Conservation (phyloP, 2,888 invertebrate genomes). For the Octonoba sinensis region DNA sequence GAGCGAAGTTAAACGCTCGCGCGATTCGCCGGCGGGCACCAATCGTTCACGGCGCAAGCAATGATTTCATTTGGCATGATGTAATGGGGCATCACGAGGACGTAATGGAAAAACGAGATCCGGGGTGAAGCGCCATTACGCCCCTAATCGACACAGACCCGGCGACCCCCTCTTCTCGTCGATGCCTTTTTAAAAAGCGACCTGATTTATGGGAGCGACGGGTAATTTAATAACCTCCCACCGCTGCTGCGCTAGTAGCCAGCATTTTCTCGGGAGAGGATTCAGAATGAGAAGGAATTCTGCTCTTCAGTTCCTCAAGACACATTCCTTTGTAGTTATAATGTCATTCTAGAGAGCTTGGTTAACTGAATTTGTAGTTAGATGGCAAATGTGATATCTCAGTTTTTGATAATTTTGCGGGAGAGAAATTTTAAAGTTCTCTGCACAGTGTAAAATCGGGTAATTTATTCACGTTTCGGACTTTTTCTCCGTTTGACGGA, state of each 20-base stretch:
- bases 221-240: constrained; percentile 42
- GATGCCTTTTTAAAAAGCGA: constrained; percentile 33
- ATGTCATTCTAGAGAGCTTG: too few species aligned
- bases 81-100: constrained; percentile 42
- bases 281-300: neutral
- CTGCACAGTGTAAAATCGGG: too few species aligned
- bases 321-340: too few species aligned
- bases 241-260: constrained; percentile 24
- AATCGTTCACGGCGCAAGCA: constrained; percentile 34
- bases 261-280: constrained; percentile 1
- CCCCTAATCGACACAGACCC: constrained; percentile 49
- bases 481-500: too few species aligned
- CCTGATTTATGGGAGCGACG: constrained; percentile 42
- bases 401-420: too few species aligned
- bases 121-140: constrained; percentile 60
- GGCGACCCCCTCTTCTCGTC: constrained; percentile 46
- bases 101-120: constrained; percentile 59
- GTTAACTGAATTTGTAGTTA: too few species aligned
- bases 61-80: constrained; percentile 40
- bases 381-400: too few species aligned
- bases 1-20: neutral
- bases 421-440: too few species aligned
- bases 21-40: constrained; percentile 17
- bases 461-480: too few species aligned
- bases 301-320: too few species aligned